Conservation (phyloP, 2,888 invertebrate species). For the Andricus curvator region DNA sequence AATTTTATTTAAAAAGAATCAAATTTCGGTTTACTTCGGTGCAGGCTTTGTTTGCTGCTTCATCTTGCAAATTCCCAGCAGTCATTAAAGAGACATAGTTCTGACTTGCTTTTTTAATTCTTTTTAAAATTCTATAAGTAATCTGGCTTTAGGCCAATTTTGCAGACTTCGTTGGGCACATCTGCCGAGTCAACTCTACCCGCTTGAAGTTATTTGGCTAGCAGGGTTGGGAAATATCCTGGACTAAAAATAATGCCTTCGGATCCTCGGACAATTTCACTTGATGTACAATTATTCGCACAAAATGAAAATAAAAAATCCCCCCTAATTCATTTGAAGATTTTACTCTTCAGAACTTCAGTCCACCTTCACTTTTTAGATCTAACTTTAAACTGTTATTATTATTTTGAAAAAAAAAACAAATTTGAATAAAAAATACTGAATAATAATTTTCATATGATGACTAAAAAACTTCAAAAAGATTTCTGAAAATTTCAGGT, state of each 20-base stretch:
- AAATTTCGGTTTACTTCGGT: neutral
- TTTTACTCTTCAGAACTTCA: no score
- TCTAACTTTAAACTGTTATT: no score
- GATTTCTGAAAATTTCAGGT: no score
- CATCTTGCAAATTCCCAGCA: neutral
- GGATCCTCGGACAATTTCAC: conserved; percentile 31
- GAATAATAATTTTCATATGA: no score
- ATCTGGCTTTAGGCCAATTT: conserved; percentile 31
- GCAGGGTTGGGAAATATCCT: conserved; percentile 29
- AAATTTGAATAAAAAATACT: no score
- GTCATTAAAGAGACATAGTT: conserved; percentile 2
- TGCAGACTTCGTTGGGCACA: conserved; percentile 22
- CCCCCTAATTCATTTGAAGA: no score
- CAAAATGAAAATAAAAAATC: neutral
- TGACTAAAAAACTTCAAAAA: no score
- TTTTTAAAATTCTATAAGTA: conserved; percentile 40
- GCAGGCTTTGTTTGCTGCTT: neutral
- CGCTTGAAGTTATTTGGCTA: conserved; percentile 20
- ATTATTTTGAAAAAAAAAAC: no score
- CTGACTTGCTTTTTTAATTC: conserved; percentile 17
- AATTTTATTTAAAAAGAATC: neutral
- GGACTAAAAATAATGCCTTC: conserved; percentile 34
- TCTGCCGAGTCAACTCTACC: conserved; percentile 21
- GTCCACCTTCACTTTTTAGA: no score
- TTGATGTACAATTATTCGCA: neutral